phyloP scores from a whole-genome alignment of 92 coral and sea anemone species.

The Muricea muricata region DNA sequence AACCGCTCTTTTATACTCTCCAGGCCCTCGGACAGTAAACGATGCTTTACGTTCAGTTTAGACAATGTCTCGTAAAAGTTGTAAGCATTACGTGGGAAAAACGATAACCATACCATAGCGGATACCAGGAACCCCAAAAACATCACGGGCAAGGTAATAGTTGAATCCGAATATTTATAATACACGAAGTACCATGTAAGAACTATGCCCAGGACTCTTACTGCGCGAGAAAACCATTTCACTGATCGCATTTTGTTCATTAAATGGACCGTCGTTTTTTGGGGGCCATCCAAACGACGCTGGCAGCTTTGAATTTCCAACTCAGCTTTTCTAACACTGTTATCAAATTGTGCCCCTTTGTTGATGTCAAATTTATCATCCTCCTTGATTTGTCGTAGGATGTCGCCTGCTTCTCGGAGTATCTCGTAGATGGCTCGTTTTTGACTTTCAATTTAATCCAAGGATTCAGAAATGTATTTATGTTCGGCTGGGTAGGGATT shows the following conservation, averaged over 20 bases:
- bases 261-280: constrained; percentile 1
- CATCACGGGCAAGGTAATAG: not conserved
- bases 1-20: not conserved
- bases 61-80: not conserved
- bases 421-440: constrained; percentile 10
- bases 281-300: constrained; percentile 14
- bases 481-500: constrained; percentile 31
- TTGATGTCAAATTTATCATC: not conserved
- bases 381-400: not conserved
- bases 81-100: constrained; percentile 23
- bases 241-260: constrained; percentile 7
- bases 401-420: constrained; percentile 7
- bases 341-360: constrained; percentile 31
- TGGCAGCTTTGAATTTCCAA: not conserved
- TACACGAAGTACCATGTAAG: constrained; percentile 19
- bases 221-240: constrained; percentile 33
- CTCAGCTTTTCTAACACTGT: constrained; percentile 5
- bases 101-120: not conserved
- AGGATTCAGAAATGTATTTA: not conserved
- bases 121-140: not conserved
- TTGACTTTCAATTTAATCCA: not conserved
- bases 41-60: not conserved
- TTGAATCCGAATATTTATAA: constrained; percentile 4
- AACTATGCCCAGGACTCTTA: constrained; percentile 4
- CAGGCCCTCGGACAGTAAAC: not conserved